These are phyloP conservation scores for Acromyrmex echinatior DNA, from an alignment of 1,140 invertebrate genomes.

Conservation along the genomic window DNA sequence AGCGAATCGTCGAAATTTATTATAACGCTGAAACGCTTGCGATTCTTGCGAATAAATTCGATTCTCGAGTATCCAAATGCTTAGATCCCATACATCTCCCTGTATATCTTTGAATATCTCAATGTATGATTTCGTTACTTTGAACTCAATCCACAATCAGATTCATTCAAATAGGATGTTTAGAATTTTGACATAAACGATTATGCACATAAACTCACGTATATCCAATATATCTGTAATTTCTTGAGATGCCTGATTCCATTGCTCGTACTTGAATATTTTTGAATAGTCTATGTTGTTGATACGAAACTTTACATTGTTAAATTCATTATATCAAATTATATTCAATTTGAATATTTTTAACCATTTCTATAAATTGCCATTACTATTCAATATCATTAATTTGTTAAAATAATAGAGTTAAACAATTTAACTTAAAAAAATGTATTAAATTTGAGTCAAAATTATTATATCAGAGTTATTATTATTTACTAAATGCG, in stretches of 20 bases:
- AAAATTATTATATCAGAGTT: no score
- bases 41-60: neutral
- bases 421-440: no score
- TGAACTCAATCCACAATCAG: neutral
- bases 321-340: no score
- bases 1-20: neutral
- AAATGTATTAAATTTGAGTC: no score
- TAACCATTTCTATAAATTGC: no score
- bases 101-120: neutral
- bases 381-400: no score
- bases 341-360: no score
- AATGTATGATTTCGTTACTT: neutral
- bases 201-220: neutral
- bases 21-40: neutral
- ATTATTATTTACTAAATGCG: no score
- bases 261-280: neutral
- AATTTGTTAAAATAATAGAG: no score
- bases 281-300: neutral
- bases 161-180: neutral
- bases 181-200: neutral
- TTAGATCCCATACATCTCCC: neutral
- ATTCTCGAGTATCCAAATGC: slow-evolving; percentile 4
- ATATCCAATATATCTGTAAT: neutral
- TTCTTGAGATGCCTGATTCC: neutral
- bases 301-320: neutral